These are phyloP conservation scores for Ernsta delagoae DNA, from an alignment of 2,888 invertebrate species.

Conservation along the genomic window DNA sequence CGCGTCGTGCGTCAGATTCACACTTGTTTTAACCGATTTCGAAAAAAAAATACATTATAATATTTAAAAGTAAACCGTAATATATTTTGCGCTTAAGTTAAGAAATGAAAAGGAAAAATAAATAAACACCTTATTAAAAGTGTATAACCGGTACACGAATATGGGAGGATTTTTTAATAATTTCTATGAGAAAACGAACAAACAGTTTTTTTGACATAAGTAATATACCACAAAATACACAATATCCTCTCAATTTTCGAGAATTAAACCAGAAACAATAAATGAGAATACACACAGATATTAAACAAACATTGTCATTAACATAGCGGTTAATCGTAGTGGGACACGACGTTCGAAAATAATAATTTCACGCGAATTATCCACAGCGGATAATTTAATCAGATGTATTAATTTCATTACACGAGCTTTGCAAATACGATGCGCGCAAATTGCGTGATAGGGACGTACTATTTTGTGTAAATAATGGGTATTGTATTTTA, in stretches of 20 bases:
- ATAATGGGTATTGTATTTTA: background rate
- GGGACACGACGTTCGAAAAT: conserved; percentile 5
- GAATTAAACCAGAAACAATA: background rate
- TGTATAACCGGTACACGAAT: too few species aligned
- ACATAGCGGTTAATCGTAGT: conserved; percentile 21
- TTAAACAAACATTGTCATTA: conserved; percentile 21
- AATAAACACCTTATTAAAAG: too few species aligned
- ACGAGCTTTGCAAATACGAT: conserved; percentile 30
- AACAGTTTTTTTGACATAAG: too few species aligned
- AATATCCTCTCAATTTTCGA: background rate
- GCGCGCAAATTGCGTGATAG: conserved; percentile 12
- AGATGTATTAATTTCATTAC: conserved; percentile 34
- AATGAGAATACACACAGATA: conserved; percentile 1
- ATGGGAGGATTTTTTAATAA: too few species aligned
- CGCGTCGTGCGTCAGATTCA: conserved; percentile 21
- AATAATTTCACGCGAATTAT: conserved; percentile 28
- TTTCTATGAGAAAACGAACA: too few species aligned
- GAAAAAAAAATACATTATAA: background rate
- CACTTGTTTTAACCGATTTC: conserved; percentile 25
- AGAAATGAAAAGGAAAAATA: too few species aligned
- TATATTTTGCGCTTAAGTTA: too few species aligned
- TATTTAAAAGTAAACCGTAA: too few species aligned
- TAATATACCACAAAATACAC: background rate
- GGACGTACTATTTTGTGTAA: background rate
- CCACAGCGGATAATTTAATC: conserved; percentile 34